A percentile compares a stretch with the other conserved stretches of the same genome.
Evolutionary conservation across 1,140 invertebrate genomes (phyloP).

Genomic region (Danaus plexippus): DNA sequence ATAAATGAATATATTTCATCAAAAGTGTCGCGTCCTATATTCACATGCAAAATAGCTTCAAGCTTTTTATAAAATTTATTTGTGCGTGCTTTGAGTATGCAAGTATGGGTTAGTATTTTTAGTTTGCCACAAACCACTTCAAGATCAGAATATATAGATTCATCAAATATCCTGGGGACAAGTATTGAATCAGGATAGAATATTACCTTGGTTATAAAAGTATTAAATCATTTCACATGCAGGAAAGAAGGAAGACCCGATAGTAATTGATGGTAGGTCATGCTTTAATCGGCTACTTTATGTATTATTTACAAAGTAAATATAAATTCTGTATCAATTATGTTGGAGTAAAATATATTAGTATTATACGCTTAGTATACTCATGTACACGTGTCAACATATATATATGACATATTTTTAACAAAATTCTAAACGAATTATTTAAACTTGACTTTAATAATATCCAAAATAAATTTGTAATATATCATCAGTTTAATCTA

Average conservation of each 20-base stretch:
- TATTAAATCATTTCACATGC: no score
- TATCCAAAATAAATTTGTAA: no score
- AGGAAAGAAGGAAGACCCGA: no score
- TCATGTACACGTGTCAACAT: no score
- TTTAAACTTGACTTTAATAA: no score
- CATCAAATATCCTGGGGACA: conserved; percentile 64
- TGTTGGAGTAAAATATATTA: not conserved
- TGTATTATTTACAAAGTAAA: conserved; percentile 1
- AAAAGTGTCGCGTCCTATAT: conserved; percentile 53
- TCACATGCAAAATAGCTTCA: conserved; percentile 59
- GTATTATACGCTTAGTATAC: no score
- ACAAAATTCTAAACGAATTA: no score
- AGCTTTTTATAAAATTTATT: conserved; percentile 60
- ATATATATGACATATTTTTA: no score
- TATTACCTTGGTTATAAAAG: no score
- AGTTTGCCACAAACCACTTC: conserved; percentile 63
- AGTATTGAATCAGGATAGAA: not conserved
- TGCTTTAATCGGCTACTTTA: no score
- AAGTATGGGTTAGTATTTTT: conserved; percentile 64
- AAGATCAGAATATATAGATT: conserved; percentile 62
- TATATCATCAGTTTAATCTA: no score
- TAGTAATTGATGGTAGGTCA: no score
- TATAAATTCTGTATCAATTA: conserved; percentile 4
- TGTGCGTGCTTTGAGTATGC: conserved; percentile 62
- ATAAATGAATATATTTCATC: conserved; percentile 66